Evolutionary conservation across 2,797 vertebrate genomes (phyloP), one percentile per base, ranked within the genome.

Genomic region (Acanthurus tractus): DNA sequence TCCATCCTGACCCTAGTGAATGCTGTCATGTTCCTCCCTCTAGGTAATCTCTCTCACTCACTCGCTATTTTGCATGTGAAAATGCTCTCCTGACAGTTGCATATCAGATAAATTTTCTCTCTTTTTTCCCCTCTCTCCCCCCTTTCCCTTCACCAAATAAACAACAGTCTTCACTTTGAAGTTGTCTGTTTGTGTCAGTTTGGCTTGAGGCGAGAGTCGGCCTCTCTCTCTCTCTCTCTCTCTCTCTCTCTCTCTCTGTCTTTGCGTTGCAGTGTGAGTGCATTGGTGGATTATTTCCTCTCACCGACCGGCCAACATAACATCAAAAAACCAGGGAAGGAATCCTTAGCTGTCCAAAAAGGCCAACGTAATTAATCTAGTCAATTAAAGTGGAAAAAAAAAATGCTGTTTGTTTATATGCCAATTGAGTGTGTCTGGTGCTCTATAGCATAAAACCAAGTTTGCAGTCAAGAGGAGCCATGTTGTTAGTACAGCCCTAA

Each of bases 141-240:
- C 54, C 72, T 73, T 76, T 82, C 83, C 85, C 88, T 86, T 91
- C 82, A 81, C 92, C 91, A 91, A 94, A 93, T 93, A 94, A 94
- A 95, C 93, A 93, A 93, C 92, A 92, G 90, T 93, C 92, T 92
- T 95, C 93, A 93, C 93, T 94, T 94, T 94, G 92, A 94, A 95
- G 94, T 93, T 94, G 92, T 95, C 92, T 94, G 91, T 94, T 93
- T 93, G 89, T 93, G 92, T 93, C 93, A 93, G 92, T 93, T 93
- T 93, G 91, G 91, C 94, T 94, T 76, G 76, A 91, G 93, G 93
- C 93, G 52, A 89, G 89, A 87, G 91, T 85, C 88, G 91, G 93
- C 92, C 92, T 88, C 91, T 91, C 90, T 91, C 90, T 76, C 81
- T 76, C 74, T 79, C 25, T 73, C 63, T 69, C 53, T 68, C 53